Percentiles rank a stretch among this genome's conserved stretches.
These are phyloP conservation scores for Onychostoma macrolepis DNA, from an alignment of 2,113 vertebrate species.

Conservation along the genomic window DNA sequence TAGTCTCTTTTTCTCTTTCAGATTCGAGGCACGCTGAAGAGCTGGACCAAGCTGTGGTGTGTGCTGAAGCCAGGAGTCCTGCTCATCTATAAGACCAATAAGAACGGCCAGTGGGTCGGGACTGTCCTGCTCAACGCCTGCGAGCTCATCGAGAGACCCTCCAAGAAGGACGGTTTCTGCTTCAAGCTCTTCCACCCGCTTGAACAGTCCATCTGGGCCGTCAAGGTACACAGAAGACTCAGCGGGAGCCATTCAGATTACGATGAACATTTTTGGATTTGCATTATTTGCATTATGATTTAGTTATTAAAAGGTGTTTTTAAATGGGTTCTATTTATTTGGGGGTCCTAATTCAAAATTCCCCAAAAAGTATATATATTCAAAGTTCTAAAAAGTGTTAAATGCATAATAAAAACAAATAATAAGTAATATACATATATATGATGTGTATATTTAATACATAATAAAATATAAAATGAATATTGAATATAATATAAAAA, in stretches of 20 bases:
- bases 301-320: neutral
- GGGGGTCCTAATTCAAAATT: too few species aligned
- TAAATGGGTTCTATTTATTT: neutral
- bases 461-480: neutral
- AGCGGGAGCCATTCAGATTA: neutral
- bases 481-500: neutral
- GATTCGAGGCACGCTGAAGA: constrained; percentile 97
- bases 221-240: constrained; percentile 83
- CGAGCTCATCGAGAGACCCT: constrained; percentile 97
- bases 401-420: neutral
- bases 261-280: neutral
- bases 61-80: constrained; percentile 96
- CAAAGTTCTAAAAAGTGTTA: neutral
- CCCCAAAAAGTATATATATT: too few species aligned
- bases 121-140: constrained; percentile 98
- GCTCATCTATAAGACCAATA: constrained; percentile 96
- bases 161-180: constrained; percentile 99
- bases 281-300: neutral
- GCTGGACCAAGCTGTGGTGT: constrained; percentile 99
- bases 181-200: constrained; percentile 99
- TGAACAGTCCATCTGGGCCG: constrained; percentile 98
- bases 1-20: constrained; percentile 60
- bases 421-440: too few species aligned
- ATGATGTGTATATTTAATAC: neutral
- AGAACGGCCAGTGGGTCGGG: constrained; percentile 98